These are phyloP conservation scores for Periophthalmus modestus DNA, from an alignment of 2,113 vertebrate species.

Conservation along the genomic window DNA sequence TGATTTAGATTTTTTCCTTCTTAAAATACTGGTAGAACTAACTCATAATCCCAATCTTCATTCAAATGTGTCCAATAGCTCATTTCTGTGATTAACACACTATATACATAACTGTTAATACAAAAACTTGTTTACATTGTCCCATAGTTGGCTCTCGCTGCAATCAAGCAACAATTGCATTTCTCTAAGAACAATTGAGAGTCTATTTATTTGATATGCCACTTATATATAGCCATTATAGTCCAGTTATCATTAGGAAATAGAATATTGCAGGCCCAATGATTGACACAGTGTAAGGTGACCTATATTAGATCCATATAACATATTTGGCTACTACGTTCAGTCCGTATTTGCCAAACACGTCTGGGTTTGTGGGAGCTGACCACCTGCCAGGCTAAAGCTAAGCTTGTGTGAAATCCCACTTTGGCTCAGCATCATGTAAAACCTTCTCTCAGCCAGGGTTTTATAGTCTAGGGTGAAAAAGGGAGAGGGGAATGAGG, in stretches of 20 bases:
- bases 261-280: background rate
- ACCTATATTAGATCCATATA: constrained; percentile 1
- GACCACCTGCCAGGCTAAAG: constrained; percentile 28
- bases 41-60: no score
- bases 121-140: background rate
- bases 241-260: background rate
- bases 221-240: background rate
- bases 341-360: constrained; percentile 19
- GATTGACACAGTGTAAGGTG: background rate
- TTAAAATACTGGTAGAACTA: no score
- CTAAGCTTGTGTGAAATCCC: constrained; percentile 21
- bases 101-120: no score
- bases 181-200: background rate
- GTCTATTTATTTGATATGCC: background rate
- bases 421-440: constrained; percentile 32
- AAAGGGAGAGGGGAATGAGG: constrained; percentile 24
- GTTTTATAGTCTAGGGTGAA: constrained; percentile 32
- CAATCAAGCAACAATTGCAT: background rate
- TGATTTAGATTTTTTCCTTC: no score
- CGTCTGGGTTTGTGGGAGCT: constrained; percentile 2
- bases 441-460: constrained; percentile 42
- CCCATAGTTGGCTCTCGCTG: background rate
- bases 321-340: constrained; percentile 10
- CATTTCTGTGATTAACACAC: no score
- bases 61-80: no score